Evolutionary conservation across 2,888 invertebrate species (phyloP).

Genomic region (Microdon myrmicae): DNA sequence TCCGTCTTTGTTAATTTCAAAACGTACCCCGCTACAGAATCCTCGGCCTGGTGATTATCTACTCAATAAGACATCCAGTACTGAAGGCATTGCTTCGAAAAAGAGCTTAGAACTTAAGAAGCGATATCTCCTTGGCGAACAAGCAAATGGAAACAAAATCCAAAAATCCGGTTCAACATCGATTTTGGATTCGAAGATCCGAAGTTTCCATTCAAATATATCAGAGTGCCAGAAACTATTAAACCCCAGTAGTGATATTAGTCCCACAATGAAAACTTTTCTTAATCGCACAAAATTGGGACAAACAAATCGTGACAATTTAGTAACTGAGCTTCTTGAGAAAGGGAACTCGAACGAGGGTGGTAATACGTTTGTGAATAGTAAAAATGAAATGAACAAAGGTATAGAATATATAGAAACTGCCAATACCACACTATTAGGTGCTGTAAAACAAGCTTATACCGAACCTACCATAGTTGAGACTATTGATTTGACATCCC

Average conservation of each 20-base stretch:
- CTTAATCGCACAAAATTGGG: slow-evolving; percentile 67
- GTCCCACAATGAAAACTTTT: slow-evolving; percentile 77
- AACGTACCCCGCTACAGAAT: slow-evolving; percentile 68
- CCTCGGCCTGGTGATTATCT: slow-evolving; percentile 78
- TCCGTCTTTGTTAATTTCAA: slow-evolving; percentile 62
- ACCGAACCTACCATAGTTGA: slow-evolving; percentile 60
- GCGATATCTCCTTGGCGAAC: slow-evolving; percentile 81
- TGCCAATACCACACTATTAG: slow-evolving; percentile 62
- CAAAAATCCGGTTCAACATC: slow-evolving; percentile 86
- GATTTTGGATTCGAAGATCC: slow-evolving; percentile 84
- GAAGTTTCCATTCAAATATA: slow-evolving; percentile 85
- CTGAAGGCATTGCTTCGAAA: slow-evolving; percentile 88
- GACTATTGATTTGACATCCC: slow-evolving; percentile 64
- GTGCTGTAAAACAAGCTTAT: slow-evolving; percentile 57
- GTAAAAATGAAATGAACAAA: slow-evolving; percentile 65
- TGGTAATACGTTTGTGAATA: slow-evolving; percentile 65
- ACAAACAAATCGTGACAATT: slow-evolving; percentile 57
- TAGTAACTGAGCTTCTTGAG: slow-evolving; percentile 53
- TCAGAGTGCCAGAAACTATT: slow-evolving; percentile 88
- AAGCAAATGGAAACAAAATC: slow-evolving; percentile 74
- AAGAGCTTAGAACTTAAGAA: slow-evolving; percentile 87
- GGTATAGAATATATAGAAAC: slow-evolving; percentile 64
- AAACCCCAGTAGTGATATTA: slow-evolving; percentile 79
- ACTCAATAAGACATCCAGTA: slow-evolving; percentile 84
- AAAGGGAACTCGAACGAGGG: slow-evolving; percentile 63